Base-by-base conservation (phyloP, 2,113 vertebrate genomes). In the Indicator maculatus region DNA sequence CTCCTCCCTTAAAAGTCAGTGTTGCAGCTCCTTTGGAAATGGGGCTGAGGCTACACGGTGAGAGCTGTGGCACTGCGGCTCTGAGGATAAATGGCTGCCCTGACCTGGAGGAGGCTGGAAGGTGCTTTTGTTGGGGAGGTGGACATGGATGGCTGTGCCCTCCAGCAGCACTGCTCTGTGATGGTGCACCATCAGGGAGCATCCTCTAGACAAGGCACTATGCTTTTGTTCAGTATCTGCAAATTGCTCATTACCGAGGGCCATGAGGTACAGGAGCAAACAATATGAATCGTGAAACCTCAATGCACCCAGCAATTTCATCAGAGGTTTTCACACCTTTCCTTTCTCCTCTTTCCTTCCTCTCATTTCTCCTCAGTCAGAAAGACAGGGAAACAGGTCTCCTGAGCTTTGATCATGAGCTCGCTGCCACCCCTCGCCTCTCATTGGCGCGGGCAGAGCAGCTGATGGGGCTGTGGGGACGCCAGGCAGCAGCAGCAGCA, bases 301-400 rank as follows among this genome's bases (percentile, higher is more conserved):
- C 86, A 94, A 33, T 81, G 58, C 86, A 75, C 83, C 0, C 0
- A 88, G 66, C 90, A 71, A 64, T 94, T 96, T 50, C 88, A 65
- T 86, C 76, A 55, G 80, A 81, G 58, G 39, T 47, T 95, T 95
- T 84, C 77, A 65, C 58, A 69, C 73, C 77, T 92, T 81, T 72
- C 33, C 44, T 55, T 85, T 83, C 26, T 72, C 36, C 18, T 56
- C 44, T 59, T 58, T 28, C 59, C 39, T 70, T 10, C 23, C 36
- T 78, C 83, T 85, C 6, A 5, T 88, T 93, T 93, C 73, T 86
- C 38, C 56, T 91, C 4, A 0, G 24, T 41, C 64, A 80, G 76
- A 82, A 83, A 30, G 83, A 59, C 17, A 23, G 47, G 90, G 90
- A 83, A 81, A 41, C 23, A 12, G 64, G 9, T 88, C 77, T 92